These are phyloP conservation scores for Scomber colias DNA, from an alignment of 2,113 vertebrate species.

Conservation along the genomic window DNA sequence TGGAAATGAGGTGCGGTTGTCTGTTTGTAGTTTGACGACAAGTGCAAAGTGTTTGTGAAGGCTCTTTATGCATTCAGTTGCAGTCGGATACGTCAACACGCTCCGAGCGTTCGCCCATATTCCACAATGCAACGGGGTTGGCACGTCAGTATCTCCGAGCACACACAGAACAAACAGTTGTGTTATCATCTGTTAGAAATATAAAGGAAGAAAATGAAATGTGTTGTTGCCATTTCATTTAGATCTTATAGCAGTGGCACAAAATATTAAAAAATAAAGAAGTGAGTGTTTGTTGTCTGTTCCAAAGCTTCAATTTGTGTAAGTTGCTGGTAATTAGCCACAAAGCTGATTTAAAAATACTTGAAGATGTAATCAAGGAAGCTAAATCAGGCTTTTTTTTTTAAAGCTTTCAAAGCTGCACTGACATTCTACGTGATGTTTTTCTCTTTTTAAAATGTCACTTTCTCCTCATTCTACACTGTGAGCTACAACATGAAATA, in stretches of 20 bases:
- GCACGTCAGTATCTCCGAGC: slow-evolving; percentile 38
- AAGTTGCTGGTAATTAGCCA: slow-evolving; percentile 30
- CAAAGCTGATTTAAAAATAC: neutral
- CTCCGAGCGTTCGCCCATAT: slow-evolving; percentile 70
- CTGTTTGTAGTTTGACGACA: slow-evolving; percentile 76
- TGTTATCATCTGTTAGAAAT: slow-evolving; percentile 22
- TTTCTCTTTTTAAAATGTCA: slow-evolving; percentile 48
- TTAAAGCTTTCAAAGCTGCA: slow-evolving; percentile 1
- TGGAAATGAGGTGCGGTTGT: slow-evolving; percentile 78
- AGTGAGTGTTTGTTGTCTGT: slow-evolving; percentile 34
- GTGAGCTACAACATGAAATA: neutral
- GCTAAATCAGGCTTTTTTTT: slow-evolving; percentile 1
- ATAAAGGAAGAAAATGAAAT: slow-evolving; percentile 41
- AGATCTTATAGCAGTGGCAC: neutral
- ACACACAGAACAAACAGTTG: slow-evolving; percentile 31
- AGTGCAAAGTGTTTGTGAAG: slow-evolving; percentile 77
- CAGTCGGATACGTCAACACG: slow-evolving; percentile 64
- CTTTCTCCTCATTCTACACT: neutral
- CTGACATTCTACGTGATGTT: slow-evolving; percentile 29
- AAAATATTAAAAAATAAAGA: neutral
- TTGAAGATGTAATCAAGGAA: slow-evolving; percentile 26
- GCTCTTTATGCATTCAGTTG: slow-evolving; percentile 72
- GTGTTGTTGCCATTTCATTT: slow-evolving; percentile 15
- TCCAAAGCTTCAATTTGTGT: slow-evolving; percentile 24
- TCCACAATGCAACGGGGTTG: slow-evolving; percentile 59